Evolutionary conservation across 2,888 invertebrate genomes (phyloP), one percentile per base, ranked within the genome.

Genomic region (Nephrotoma flavescens): DNA sequence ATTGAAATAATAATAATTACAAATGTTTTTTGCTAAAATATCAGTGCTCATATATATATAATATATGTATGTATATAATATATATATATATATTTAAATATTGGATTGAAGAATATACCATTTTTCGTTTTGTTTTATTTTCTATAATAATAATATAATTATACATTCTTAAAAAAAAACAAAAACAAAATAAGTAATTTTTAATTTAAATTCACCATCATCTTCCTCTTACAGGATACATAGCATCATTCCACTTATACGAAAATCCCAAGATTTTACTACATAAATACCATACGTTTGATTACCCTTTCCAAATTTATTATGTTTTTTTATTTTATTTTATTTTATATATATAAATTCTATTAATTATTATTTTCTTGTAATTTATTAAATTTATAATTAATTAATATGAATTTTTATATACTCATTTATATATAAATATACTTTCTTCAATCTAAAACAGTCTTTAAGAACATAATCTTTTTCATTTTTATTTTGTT

Each of bases 221-320:
- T 42, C 84, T 84, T 84, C 84, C 42, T 84, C 84, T 42, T 42
- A 84, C 42, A 84, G 84, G 84, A 84, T 84, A 84, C 84, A 84
- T 84, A 84, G 42, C 84, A n/a, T 84, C 84, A 84, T 42, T 42
- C 41, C 84, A 11, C n/a, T 42, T 2, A 15, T 42, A 42, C 42
- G 6, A 84, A 84, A 84, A 84, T 84, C n/a, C n/a, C 41, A 42
- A 83, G 42, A 84, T 84, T 84, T 41, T 84, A 42, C 41, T 41
- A 84, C 84, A 84, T n/a, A 15, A 42, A 84, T 84, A 42, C 84
- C 84, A 84, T 84, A 42, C 84, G n/a, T 84, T 42, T 42, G 6
- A 84, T 42, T 42, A 15, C 84, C 84, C 9, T 42, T 84, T 42
- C 84, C 84, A 84, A 84, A 42, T n/a, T 84, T 42, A 42, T 84